A percentile compares a stretch with the other conserved stretches of the same genome.
Conservation (phyloP, 2,797 vertebrate species). For the Jordanella pulchra region DNA sequence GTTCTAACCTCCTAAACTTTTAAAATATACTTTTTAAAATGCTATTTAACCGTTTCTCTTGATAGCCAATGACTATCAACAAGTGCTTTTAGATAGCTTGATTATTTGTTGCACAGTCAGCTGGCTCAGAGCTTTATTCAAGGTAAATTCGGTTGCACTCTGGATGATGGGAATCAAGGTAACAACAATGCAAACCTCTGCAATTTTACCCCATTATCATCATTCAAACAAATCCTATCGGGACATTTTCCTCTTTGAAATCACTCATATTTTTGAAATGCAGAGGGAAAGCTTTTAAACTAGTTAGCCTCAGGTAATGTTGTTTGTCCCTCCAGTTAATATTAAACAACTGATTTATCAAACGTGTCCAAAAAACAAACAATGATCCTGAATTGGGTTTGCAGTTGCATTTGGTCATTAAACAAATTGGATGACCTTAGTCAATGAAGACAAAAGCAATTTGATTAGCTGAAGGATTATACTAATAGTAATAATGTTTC, state of each 20-base stretch:
- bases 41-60: not conserved
- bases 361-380: not conserved
- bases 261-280: not conserved
- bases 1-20: not conserved
- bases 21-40: not conserved
- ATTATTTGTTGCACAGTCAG: slow-evolving; percentile 5
- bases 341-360: not conserved
- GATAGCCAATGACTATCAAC: not conserved
- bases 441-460: not conserved
- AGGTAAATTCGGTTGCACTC: not conserved
- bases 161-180: not conserved
- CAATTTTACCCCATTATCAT: not conserved
- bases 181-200: not conserved
- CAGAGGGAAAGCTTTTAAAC: slow-evolving; percentile 5
- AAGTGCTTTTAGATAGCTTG: slow-evolving; percentile 2
- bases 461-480: not conserved
- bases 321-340: not conserved
- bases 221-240: not conserved
- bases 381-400: not conserved
- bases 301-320: not conserved
- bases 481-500: not conserved
- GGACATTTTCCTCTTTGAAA: not conserved
- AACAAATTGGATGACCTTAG: not conserved
- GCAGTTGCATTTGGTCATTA: not conserved
- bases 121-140: not conserved